Percentiles rank a stretch among this genome's conserved stretches.
These are phyloP conservation scores for Cathartes aura DNA, from an alignment of 2,113 vertebrate genomes.

Conservation along the genomic window DNA sequence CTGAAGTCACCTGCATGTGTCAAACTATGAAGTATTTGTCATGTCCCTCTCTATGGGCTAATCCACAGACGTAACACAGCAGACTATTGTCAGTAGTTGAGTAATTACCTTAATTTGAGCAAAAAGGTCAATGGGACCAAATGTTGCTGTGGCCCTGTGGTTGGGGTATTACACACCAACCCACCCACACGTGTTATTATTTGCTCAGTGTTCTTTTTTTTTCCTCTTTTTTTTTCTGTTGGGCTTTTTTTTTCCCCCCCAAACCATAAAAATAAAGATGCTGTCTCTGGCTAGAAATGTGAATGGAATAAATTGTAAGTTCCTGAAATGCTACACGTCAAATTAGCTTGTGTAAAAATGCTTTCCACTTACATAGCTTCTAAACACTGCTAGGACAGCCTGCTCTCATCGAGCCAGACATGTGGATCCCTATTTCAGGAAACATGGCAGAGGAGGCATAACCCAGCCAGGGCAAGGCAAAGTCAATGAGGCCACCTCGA, in stretches of 20 bases:
- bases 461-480: neutral
- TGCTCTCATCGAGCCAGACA: conserved; percentile 5
- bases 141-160: conserved; percentile 8
- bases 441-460: neutral
- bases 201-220: neutral
- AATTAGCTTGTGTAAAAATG: conserved; percentile 45
- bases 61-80: neutral
- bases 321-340: conserved; percentile 44
- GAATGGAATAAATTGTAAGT: conserved; percentile 46
- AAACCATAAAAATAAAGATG: conserved; percentile 35
- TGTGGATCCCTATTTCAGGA: conserved; percentile 45
- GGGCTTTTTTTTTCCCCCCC: neutral
- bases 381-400: conserved; percentile 32
- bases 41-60: neutral
- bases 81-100: conserved; percentile 8
- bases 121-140: conserved; percentile 53
- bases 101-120: conserved; percentile 55
- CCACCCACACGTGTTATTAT: conserved; percentile 33
- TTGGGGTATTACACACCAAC: conserved; percentile 36
- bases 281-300: neutral
- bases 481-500: neutral
- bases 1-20: neutral
- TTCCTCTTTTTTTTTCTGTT: neutral
- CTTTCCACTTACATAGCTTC: conserved; percentile 34
- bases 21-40: neutral